Evolutionary conservation across 2,113 vertebrate species (phyloP), one percentile per base, ranked within the genome.

Genomic region (Rhineura floridana): DNA sequence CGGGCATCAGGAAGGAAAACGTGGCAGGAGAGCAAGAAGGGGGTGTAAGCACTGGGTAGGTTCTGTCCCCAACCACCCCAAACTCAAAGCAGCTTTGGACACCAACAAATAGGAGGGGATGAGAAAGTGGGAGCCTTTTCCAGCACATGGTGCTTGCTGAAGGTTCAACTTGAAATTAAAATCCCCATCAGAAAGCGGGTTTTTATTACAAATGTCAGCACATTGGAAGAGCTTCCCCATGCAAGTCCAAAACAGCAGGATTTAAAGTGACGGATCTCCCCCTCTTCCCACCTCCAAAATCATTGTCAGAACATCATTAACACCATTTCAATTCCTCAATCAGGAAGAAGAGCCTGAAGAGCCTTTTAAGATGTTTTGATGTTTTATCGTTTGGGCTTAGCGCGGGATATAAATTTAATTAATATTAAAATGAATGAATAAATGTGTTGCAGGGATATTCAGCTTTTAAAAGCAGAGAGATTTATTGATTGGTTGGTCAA

Each of bases 51-150:
- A n/a, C n/a, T 19, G 19, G 23, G 42, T 10, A 23, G 70, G 42
- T 50, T 1, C 30, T 28, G 28, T 50, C 4, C 12, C 15, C 5
- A 5, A 0, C 1, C 3, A 7, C 7, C 73, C 44, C 42, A 6
- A 4, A 23, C 15, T 28, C 11, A 46, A 12, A 33, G 30, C 44
- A 3, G 0, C 44, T 30, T 0, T 21, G 73, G 75, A 25, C 11
- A 11, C 44, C 4, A 46, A 13, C 5, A 33, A 5, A 17, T 6
- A 0, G 6, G 2, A 52, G 4, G 76, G 44, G 11, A 30, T 30
- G 67, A 33, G 75, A 1, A 65, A 25, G 13, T 0, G 9, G 28
- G 44, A 1, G 44, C 39, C 19, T 28, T 1, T 9, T 10, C 73
- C 39, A 2, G 25, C 25, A 33, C 1, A n/a, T n/a, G 65, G 3